A percentile compares a stretch with the other conserved stretches of the same genome.
Conservation (phyloP, 2,888 invertebrate species). For the Calameuta pallipes region DNA sequence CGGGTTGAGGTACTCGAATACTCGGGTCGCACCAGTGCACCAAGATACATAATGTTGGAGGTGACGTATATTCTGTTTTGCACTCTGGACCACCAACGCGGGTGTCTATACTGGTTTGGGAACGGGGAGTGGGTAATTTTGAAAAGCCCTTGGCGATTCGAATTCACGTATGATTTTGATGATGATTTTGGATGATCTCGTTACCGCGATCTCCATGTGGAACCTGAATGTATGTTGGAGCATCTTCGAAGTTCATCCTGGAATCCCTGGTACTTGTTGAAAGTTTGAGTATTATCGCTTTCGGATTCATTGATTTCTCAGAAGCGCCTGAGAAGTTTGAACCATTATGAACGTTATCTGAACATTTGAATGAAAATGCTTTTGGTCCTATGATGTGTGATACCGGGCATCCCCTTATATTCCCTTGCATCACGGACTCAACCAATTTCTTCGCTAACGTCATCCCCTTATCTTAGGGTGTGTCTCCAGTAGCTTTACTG, state of each 20-base stretch:
- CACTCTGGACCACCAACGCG: background rate
- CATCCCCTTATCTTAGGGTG: background rate
- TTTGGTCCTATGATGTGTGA: slow-evolving; percentile 52
- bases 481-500: background rate
- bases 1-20: slow-evolving; percentile 5
- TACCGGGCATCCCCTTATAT: slow-evolving; percentile 43
- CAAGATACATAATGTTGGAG: slow-evolving; percentile 13
- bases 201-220: background rate
- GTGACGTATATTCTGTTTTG: background rate
- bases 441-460: background rate
- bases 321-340: slow-evolving; percentile 45
- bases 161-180: background rate
- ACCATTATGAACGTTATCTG: slow-evolving; percentile 55
- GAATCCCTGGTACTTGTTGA: slow-evolving; percentile 22
- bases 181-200: background rate
- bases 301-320: slow-evolving; percentile 58
- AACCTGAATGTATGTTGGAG: background rate
- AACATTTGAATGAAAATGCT: slow-evolving; percentile 56
- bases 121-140: background rate
- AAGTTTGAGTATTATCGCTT: slow-evolving; percentile 57
- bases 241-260: background rate
- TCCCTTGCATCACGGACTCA: slow-evolving; percentile 14
- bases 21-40: slow-evolving; percentile 34
- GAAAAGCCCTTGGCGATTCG: background rate
- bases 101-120: background rate